A percentile compares a stretch with the other conserved stretches of the same genome.
Evolutionary conservation across 2,797 vertebrate species (phyloP).

Genomic region (Gouania willdenowi): DNA sequence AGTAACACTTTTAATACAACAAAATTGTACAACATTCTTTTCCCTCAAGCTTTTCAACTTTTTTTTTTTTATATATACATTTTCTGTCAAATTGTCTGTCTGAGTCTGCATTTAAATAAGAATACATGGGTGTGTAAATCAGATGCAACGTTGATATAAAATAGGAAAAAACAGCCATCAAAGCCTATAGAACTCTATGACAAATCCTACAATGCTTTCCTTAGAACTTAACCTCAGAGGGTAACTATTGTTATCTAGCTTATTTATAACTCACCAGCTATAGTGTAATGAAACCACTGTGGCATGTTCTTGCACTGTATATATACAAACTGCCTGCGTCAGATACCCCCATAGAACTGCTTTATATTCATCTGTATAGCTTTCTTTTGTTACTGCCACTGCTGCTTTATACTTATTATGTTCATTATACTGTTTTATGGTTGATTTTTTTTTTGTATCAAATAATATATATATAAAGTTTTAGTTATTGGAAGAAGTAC

Average conservation of each 20-base stretch:
- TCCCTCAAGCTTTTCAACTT: too few relatives aligned
- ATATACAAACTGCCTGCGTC: slow-evolving; percentile 61
- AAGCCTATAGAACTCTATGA: slow-evolving; percentile 29
- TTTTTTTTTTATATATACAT: slow-evolving; percentile 23
- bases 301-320: slow-evolving; percentile 80
- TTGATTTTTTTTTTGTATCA: slow-evolving; percentile 33
- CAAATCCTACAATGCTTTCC: slow-evolving; percentile 44
- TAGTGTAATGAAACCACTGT: slow-evolving; percentile 61
- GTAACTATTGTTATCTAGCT: slow-evolving; percentile 48
- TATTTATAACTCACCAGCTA: slow-evolving; percentile 72
- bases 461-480: slow-evolving; percentile 60
- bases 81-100: slow-evolving; percentile 6
- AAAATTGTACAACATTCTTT: slow-evolving; percentile 31
- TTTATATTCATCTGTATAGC: slow-evolving; percentile 57
- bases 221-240: slow-evolving; percentile 36
- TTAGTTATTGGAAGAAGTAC: slow-evolving; percentile 31
- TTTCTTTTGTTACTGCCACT: slow-evolving; percentile 59
- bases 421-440: slow-evolving; percentile 46
- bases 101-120: slow-evolving; percentile 17
- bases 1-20: slow-evolving; percentile 38
- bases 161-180: slow-evolving; percentile 56
- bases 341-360: slow-evolving; percentile 52
- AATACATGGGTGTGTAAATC: slow-evolving; percentile 7
- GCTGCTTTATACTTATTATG: slow-evolving; percentile 49
- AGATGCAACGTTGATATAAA: slow-evolving; percentile 36